Percentiles rank a stretch among this genome's conserved stretches.
phyloP scores from a whole-genome alignment of 2,113 vertebrate genomes.

The Gnathonemus echidnorhynchus region DNA sequence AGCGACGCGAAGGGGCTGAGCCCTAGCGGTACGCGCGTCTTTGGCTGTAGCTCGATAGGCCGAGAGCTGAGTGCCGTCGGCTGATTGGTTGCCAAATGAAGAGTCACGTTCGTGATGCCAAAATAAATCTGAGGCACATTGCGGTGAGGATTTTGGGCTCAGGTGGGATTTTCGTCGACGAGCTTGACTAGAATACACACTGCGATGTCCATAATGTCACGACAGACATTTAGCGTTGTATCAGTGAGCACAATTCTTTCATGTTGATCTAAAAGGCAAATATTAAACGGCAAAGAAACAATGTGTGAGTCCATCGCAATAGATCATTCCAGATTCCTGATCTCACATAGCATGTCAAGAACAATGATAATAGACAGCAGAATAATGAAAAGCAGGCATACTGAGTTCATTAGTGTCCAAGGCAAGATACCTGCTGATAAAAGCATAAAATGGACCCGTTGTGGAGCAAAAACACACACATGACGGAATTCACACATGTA shows the following conservation, averaged over 20 bases:
- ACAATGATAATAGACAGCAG: neutral
- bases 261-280: neutral
- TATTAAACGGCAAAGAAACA: neutral
- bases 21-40: constrained; percentile 34
- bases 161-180: neutral
- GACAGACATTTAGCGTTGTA: too few relatives aligned
- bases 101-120: constrained; percentile 10
- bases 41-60: constrained; percentile 48
- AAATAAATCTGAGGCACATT: constrained; percentile 24
- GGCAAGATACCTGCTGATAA: neutral
- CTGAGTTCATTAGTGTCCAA: neutral
- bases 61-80: constrained; percentile 25
- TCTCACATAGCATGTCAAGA: neutral
- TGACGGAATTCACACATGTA: neutral
- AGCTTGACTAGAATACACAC: neutral
- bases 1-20: constrained; percentile 48
- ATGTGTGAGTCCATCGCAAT: neutral
- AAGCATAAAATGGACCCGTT: neutral
- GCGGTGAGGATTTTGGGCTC: constrained; percentile 13
- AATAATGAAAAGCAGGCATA: neutral
- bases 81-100: constrained; percentile 2
- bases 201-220: neutral
- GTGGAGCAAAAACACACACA: neutral
- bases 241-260: neutral
- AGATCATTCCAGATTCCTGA: neutral